These are phyloP conservation scores for Microcaecilia unicolor DNA, from an alignment of 2,797 vertebrate genomes.

Conservation along the genomic window DNA sequence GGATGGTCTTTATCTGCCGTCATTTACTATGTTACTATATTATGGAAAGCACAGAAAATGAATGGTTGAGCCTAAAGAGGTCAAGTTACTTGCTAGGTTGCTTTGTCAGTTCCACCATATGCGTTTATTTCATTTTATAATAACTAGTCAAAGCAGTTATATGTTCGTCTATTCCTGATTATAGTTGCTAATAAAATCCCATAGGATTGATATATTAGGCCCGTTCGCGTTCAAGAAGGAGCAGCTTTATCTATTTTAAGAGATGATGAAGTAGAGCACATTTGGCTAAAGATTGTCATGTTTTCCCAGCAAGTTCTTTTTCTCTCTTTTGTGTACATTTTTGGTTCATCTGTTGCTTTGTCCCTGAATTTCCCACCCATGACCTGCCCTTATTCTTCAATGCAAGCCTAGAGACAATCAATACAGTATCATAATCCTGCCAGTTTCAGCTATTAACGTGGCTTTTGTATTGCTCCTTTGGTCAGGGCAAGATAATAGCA, in stretches of 20 bases:
- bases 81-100: neutral
- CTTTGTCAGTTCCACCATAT: neutral
- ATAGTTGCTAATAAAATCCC: too few relatives aligned
- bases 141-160: too few relatives aligned
- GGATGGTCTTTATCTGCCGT: too few relatives aligned
- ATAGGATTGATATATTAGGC: conserved; percentile 14
- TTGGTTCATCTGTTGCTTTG: too few relatives aligned
- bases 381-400: neutral
- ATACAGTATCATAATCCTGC: neutral
- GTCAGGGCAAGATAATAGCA: conserved; percentile 8
- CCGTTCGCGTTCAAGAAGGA: conserved; percentile 15
- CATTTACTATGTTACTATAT: too few relatives aligned
- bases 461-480: neutral
- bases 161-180: too few relatives aligned
- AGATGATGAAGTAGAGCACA: neutral
- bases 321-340: fast-evolving
- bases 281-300: neutral
- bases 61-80: too few relatives aligned
- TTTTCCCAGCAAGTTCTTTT: neutral
- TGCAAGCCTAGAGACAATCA: neutral
- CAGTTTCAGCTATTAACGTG: too few relatives aligned
- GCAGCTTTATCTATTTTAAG: conserved; percentile 10
- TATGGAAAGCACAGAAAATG: too few relatives aligned
- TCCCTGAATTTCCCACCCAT: neutral
- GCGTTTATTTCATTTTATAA: neutral